Evolutionary conservation across 2,797 vertebrate species (phyloP), one percentile per base, ranked within the genome.

Genomic region (Pygocentrus nattereri): DNA sequence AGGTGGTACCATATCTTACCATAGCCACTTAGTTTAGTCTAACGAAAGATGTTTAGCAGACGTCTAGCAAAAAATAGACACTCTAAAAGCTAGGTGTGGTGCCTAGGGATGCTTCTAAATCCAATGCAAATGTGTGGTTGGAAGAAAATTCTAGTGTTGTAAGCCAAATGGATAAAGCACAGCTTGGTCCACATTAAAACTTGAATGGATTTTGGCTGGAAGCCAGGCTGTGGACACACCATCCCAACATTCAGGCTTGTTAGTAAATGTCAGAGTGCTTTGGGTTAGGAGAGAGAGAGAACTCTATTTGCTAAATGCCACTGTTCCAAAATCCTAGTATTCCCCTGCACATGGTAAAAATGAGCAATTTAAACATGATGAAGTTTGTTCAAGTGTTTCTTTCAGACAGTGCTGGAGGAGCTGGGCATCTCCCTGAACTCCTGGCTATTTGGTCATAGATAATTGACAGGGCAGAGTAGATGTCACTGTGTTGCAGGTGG

Each of bases 381-480:
- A 5, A 21, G 8, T 21, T 30, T 6, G 4, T 25, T 11, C n/a
- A 78, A 47, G 11, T 69, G 62, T 65, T 65, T 19, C 31, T 12
- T 19, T 7, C 8, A 21, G 62, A 65, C 52, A 27, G 59, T 62
- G 58, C n/a, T 25, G 69, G 31, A 82, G 47, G 15, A 72, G 70
- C 68, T 56, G 58, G 71, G 38, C 34, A 64, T 49, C 64, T 27
- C 47, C 49, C 67, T 59, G 75, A 76, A 79, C 65, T 31, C 72
- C 4, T 44, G 44, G 54, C 65, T 54, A 75, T 68, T 44, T 70
- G 76, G 67, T 74, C 75, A 69, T 85, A 74, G 70, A 86, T 86
- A 79, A 86, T 77, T 86, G 80, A 78, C 82, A 80, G 62, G 61
- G 68, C 62, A 79, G 79, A 83, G 78, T 83, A 77, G 75, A 74